Evolutionary conservation across 2,113 vertebrate species (phyloP).

Genomic region (Mohoua ochrocephala): DNA sequence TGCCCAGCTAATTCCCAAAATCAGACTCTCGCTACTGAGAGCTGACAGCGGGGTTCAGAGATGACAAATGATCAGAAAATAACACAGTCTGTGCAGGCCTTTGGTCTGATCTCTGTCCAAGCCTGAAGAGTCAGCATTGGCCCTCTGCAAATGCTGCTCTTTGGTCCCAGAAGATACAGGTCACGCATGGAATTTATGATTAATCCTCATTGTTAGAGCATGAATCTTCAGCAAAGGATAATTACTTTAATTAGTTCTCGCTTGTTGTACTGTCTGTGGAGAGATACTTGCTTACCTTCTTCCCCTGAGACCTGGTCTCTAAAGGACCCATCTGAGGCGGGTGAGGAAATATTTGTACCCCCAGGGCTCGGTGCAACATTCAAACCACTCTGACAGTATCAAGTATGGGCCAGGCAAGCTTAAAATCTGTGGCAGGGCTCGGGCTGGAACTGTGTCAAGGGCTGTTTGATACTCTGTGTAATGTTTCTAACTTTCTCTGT

Average conservation of each 20-base stretch:
- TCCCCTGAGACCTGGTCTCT: background rate
- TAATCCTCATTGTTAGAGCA: background rate
- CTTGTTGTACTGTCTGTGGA: background rate
- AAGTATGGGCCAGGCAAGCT: background rate
- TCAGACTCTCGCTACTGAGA: background rate
- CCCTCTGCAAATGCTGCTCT: background rate
- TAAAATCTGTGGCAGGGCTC: background rate
- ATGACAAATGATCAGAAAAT: constrained; percentile 42
- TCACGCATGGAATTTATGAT: background rate
- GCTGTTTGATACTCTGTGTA: background rate
- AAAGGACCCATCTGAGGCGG: background rate
- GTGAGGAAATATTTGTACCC: background rate
- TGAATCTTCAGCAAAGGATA: background rate
- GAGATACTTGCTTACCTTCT: background rate
- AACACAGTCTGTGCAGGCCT: background rate
- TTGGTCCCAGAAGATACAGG: background rate
- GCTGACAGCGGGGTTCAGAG: constrained; percentile 11
- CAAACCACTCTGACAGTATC: background rate
- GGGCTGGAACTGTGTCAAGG: background rate
- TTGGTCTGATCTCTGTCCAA: constrained; percentile 1
- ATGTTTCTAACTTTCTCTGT: background rate
- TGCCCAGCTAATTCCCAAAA: constrained; percentile 24
- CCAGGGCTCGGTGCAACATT: background rate
- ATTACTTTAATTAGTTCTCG: constrained; percentile 23
- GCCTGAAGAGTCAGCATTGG: background rate